phyloP scores from a whole-genome alignment of 1,140 invertebrate genomes.

The Zaprionus africanus region DNA sequence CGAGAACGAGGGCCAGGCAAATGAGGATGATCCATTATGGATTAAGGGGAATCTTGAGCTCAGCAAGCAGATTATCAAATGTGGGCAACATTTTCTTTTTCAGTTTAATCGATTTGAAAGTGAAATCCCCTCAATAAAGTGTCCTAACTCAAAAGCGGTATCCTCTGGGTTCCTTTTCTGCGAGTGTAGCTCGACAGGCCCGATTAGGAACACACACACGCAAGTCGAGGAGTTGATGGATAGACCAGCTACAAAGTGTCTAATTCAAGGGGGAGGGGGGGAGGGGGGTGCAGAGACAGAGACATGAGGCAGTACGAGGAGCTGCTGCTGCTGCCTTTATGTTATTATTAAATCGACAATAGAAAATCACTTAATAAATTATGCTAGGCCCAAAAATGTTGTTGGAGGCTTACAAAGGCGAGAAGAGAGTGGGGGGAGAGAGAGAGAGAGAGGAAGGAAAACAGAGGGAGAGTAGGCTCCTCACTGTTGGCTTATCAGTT shows the following conservation, averaged over 20 bases:
- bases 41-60: neutral
- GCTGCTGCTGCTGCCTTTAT: neutral
- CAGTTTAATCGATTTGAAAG: neutral
- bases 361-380: conserved; percentile 72
- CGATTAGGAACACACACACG: neutral
- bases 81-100: neutral
- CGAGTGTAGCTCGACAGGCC: neutral
- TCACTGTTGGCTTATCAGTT: too few relatives aligned
- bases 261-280: neutral
- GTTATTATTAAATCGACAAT: conserved; percentile 54
- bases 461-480: neutral
- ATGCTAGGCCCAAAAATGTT: conserved; percentile 34
- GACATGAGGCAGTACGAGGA: neutral
- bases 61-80: neutral
- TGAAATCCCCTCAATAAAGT: neutral
- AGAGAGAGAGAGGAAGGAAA: neutral
- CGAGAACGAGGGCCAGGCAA: neutral
- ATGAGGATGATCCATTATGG: neutral
- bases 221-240: conserved; percentile 17
- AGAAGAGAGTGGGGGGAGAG: neutral
- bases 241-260: conserved; percentile 1
- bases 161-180: neutral
- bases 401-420: conserved; percentile 14
- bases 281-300: neutral
- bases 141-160: neutral